Conservation (phyloP, 2,113 vertebrate genomes). For the Thamnaconus septentrionalis region DNA sequence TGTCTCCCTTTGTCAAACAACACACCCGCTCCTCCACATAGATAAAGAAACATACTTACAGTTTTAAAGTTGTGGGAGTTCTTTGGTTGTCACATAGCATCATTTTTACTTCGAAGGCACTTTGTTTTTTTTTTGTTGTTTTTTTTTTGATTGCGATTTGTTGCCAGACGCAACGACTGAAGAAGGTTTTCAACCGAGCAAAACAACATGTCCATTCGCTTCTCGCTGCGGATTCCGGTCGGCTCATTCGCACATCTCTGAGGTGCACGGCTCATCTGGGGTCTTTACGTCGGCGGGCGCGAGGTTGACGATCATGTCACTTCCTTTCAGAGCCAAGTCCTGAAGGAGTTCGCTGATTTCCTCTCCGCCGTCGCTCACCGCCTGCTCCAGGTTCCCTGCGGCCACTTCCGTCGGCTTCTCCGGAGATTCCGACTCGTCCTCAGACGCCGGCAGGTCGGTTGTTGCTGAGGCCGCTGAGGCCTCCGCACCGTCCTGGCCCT, state of each 20-base stretch:
- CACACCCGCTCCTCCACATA: too few species aligned
- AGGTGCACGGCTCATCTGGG: slow-evolving; percentile 31
- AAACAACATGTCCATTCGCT: slow-evolving; percentile 18
- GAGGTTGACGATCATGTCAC: slow-evolving; percentile 51
- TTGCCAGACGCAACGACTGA: background rate
- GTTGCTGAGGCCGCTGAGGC: background rate
- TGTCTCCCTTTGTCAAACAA: too few species aligned
- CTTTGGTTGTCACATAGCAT: too few species aligned
- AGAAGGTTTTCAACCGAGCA: slow-evolving; percentile 9
- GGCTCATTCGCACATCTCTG: slow-evolving; percentile 43
- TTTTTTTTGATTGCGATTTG: too few species aligned
- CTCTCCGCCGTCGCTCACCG: slow-evolving; percentile 35
- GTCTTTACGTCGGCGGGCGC: slow-evolving; percentile 42
- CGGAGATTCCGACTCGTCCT: slow-evolving; percentile 2
- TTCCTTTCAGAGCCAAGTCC: slow-evolving; percentile 49
- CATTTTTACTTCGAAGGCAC: too few species aligned
- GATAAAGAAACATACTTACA: too few species aligned
- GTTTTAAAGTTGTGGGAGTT: too few species aligned
- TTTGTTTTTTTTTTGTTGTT: too few species aligned
- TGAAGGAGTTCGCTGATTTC: slow-evolving; percentile 49
- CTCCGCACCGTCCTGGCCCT: slow-evolving; percentile 14
- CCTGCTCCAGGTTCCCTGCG: slow-evolving; percentile 31
- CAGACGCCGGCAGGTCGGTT: too few species aligned
- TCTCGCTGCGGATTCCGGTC: slow-evolving; percentile 42
- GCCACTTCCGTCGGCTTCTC: slow-evolving; percentile 15